phyloP scores from a whole-genome alignment of 2,888 invertebrate species.

The Pheosia tremula region DNA sequence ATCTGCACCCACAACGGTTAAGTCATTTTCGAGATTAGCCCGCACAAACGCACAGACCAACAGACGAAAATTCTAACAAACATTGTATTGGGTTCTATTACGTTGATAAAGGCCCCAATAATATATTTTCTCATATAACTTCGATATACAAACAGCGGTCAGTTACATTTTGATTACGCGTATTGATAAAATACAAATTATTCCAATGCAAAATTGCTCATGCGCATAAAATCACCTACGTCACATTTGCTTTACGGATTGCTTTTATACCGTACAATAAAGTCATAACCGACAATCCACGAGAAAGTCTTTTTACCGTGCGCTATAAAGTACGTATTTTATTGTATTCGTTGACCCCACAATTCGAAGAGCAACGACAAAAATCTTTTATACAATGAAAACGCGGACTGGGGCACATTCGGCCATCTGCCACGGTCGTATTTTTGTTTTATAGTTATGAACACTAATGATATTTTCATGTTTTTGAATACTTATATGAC shows the following conservation, averaged over 20 bases:
- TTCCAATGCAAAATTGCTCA: not conserved
- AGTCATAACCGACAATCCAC: not conserved
- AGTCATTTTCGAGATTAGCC: no score
- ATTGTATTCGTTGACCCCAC: conserved; percentile 25
- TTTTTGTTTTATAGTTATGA: conserved; percentile 47
- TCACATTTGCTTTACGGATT: not conserved
- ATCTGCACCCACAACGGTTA: no score
- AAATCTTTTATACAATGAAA: conserved; percentile 55
- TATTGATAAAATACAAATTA: not conserved
- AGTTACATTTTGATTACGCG: no score
- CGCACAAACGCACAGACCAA: no score
- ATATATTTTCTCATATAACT: no score
- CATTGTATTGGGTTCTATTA: no score
- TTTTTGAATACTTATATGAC: conserved; percentile 27
- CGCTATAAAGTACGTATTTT: conserved; percentile 8
- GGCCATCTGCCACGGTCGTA: conserved; percentile 65
- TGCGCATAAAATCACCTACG: not conserved
- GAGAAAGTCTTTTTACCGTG: not conserved
- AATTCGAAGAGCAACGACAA: conserved; percentile 44
- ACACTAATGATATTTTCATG: conserved; percentile 56
- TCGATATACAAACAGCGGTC: no score
- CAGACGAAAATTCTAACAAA: no score
- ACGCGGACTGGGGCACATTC: conserved; percentile 55
- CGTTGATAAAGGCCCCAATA: no score
- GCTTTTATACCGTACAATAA: not conserved